Percentiles rank a stretch among this genome's conserved stretches.
Evolutionary conservation across 2,797 vertebrate species (phyloP).

Genomic region (Liasis olivaceus): DNA sequence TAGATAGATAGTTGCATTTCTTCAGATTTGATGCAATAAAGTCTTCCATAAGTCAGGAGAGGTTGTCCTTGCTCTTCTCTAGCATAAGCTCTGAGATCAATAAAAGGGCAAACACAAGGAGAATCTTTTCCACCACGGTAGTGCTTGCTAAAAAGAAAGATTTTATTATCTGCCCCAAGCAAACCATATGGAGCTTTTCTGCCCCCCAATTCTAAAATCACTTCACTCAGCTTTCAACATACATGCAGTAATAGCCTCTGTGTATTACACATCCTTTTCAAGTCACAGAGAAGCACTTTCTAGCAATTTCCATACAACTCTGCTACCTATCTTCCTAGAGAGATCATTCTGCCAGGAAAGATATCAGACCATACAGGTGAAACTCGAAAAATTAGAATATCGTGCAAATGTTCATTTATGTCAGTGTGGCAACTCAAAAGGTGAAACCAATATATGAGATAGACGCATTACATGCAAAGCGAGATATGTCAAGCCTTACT

Average conservation of each 20-base stretch:
- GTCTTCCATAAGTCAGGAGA: background rate
- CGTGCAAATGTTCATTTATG: no score
- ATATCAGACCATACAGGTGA: background rate
- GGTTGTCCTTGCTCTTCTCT: background rate
- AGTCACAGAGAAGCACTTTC: background rate
- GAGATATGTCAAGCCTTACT: no score
- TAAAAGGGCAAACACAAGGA: background rate
- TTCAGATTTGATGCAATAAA: background rate
- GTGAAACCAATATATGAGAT: no score
- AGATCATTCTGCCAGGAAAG: background rate
- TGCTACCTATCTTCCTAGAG: background rate
- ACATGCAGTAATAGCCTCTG: background rate
- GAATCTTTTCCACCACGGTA: background rate
- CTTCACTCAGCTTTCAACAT: background rate
- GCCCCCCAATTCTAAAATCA: background rate
- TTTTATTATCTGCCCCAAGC: background rate
- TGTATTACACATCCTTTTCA: background rate
- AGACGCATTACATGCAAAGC: no score
- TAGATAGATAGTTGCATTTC: background rate
- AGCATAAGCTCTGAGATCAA: background rate
- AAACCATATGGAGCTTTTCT: background rate
- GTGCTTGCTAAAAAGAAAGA: background rate
- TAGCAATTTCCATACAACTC: background rate
- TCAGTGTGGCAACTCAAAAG: no score
- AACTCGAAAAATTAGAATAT: no score